phyloP scores from a whole-genome alignment of 2,888 invertebrate genomes.

The Cecidostiba fungosa region DNA sequence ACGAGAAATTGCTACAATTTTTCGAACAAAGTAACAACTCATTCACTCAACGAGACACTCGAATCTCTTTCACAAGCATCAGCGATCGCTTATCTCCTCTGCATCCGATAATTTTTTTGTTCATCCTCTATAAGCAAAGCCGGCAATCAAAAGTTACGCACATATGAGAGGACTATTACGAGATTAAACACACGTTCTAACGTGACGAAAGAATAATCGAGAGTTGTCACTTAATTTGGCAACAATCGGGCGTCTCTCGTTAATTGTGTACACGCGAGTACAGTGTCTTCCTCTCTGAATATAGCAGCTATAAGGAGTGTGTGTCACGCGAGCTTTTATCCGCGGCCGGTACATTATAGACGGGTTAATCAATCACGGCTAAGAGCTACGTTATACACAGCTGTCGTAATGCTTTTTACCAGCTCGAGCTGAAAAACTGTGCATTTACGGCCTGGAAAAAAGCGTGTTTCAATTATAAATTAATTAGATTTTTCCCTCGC shows the following conservation, averaged over 20 bases:
- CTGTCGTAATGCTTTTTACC: conserved; percentile 48
- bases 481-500: conserved; percentile 17
- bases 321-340: conserved; percentile 2
- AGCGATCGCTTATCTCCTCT: conserved; percentile 8
- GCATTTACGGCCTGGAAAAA: neutral
- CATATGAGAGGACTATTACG: neutral
- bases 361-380: conserved; percentile 47
- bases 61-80: conserved; percentile 17
- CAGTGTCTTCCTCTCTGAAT: neutral
- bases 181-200: neutral
- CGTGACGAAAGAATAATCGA: conserved; percentile 43
- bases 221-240: conserved; percentile 48
- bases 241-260: neutral
- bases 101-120: conserved; percentile 13
- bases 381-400: neutral
- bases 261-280: neutral
- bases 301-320: neutral
- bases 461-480: conserved; percentile 30
- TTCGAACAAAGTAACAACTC: neutral
- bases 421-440: neutral
- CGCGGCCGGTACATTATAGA: conserved; percentile 31
- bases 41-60: neutral
- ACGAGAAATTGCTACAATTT: neutral
- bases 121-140: neutral
- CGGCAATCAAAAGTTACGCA: conserved; percentile 31